Evolutionary conservation across 2,113 vertebrate genomes (phyloP).

Genomic region (Rhipidura dahli): DNA sequence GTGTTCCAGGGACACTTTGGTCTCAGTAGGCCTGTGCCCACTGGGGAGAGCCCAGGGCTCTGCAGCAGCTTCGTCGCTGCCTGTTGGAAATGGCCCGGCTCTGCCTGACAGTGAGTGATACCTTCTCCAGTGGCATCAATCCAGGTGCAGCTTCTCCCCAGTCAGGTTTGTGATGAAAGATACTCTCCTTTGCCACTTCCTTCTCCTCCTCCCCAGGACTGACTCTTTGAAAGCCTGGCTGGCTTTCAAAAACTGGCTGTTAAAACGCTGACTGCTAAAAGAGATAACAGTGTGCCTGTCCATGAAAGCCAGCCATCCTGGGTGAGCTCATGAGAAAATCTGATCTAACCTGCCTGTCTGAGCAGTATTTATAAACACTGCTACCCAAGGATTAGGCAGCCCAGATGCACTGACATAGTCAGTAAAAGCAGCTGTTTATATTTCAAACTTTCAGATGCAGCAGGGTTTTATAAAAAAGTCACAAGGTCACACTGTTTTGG

Average conservation of each 20-base stretch:
- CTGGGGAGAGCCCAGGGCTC: neutral
- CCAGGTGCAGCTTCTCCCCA: rapidly evolving
- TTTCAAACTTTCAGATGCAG: neutral
- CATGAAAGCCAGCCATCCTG: neutral
- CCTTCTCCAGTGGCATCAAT: neutral
- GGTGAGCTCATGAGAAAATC: slow-evolving; percentile 31
- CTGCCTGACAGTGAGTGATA: neutral
- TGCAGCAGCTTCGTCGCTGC: rapidly evolving
- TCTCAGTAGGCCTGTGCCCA: neutral
- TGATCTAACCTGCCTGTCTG: slow-evolving; percentile 31
- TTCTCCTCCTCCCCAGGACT: neutral
- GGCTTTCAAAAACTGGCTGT: neutral
- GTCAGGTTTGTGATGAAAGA: neutral
- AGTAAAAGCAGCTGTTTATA: neutral
- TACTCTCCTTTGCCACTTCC: neutral
- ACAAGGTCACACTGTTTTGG: neutral
- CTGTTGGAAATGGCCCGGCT: neutral
- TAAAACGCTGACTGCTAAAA: neutral
- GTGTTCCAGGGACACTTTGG: rapidly evolving
- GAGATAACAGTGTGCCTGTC: neutral
- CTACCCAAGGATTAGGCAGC: slow-evolving; percentile 17
- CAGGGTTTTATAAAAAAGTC: neutral
- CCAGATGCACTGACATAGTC: neutral
- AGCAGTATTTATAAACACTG: neutral
- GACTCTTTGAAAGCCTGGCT: neutral